These are phyloP conservation scores for Pipa parva DNA, from an alignment of 2,113 vertebrate genomes.

Conservation along the genomic window DNA sequence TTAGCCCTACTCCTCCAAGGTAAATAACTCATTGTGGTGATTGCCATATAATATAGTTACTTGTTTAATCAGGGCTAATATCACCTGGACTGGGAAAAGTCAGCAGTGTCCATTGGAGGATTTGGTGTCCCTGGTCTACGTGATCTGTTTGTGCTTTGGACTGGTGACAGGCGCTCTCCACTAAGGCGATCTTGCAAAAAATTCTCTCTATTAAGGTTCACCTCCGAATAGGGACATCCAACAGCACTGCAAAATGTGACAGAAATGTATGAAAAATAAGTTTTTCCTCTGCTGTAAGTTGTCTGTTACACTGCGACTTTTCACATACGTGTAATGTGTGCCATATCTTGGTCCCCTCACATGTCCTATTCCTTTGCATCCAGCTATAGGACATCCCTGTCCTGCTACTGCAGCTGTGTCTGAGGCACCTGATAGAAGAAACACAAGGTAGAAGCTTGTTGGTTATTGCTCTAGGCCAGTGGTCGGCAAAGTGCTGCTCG, in stretches of 20 bases:
- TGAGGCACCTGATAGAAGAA: constrained; percentile 44
- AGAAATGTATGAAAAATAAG: no score
- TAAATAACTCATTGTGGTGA: no score
- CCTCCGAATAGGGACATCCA: constrained; percentile 82
- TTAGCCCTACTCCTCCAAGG: no score
- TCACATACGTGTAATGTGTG: constrained; percentile 81
- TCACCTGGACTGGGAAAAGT: constrained; percentile 64
- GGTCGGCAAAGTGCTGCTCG: no score
- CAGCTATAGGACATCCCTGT: constrained; percentile 79
- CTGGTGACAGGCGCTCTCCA: constrained; percentile 63
- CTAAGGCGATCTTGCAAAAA: constrained; percentile 75
- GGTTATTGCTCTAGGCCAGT: no score
- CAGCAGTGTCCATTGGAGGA: constrained; percentile 46
- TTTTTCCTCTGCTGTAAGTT: no score
- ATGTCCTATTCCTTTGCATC: constrained; percentile 81
- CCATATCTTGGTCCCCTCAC: constrained; percentile 80
- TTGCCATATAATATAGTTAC: no score
- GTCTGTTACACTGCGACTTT: neutral
- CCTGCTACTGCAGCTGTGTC: constrained; percentile 61
- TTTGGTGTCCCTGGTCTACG: constrained; percentile 52
- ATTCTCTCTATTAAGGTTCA: constrained; percentile 77
- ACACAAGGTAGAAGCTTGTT: no score
- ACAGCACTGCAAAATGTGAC: constrained; percentile 60
- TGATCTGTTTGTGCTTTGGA: constrained; percentile 54
- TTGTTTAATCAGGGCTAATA: no score